phyloP scores from a whole-genome alignment of 2,113 vertebrate species.

The Nyctereutes procyonoides region DNA sequence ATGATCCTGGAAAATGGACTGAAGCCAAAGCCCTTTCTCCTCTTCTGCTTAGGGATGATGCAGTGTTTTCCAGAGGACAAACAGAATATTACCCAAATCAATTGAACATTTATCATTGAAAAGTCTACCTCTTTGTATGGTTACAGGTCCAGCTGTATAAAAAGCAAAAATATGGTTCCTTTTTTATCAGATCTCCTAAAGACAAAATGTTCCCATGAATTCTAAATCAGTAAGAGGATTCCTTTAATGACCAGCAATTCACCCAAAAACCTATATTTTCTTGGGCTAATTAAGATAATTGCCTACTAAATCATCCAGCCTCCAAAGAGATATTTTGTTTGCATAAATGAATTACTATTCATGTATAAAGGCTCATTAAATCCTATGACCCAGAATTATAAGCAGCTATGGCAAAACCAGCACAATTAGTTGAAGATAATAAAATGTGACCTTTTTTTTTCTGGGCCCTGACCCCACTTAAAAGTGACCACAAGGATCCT shows the following conservation, averaged over 20 bases:
- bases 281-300: slow-evolving; percentile 63
- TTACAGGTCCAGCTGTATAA: slow-evolving; percentile 3
- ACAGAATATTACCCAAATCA: slow-evolving; percentile 24
- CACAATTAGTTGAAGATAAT: background rate
- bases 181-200: slow-evolving; percentile 59
- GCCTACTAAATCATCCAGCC: slow-evolving; percentile 57
- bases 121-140: background rate
- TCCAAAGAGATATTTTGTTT: slow-evolving; percentile 53
- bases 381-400: slow-evolving; percentile 22
- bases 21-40: slow-evolving; percentile 33
- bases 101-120: background rate
- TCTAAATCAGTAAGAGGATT: slow-evolving; percentile 42
- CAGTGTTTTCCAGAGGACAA: slow-evolving; percentile 51
- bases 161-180: slow-evolving; percentile 30
- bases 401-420: background rate
- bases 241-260: slow-evolving; percentile 61
- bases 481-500: background rate
- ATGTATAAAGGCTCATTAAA: slow-evolving; percentile 52
- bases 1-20: slow-evolving; percentile 53
- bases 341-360: slow-evolving; percentile 45
- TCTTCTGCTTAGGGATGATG: background rate
- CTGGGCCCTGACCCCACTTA: background rate
- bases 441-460: background rate
- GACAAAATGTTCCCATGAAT: slow-evolving; percentile 67
- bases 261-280: slow-evolving; percentile 68